phyloP scores from a whole-genome alignment of 2,888 invertebrate species.

The Ophion ventricosus region DNA sequence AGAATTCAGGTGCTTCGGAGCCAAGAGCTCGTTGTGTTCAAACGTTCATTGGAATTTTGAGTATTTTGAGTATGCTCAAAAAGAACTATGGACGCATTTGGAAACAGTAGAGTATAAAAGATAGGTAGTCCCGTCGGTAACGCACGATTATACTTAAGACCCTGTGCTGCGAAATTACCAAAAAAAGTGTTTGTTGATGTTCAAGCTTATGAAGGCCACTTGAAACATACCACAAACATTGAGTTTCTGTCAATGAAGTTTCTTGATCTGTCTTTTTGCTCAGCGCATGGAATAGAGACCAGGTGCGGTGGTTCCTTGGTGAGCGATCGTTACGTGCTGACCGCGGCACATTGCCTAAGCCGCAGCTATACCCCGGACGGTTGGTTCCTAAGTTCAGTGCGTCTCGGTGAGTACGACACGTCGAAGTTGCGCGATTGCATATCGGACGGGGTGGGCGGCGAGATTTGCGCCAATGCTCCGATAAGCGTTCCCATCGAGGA shows the following conservation, averaged over 20 bases:
- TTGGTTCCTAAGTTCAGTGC: conserved; percentile 87
- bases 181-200: no score
- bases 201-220: no score
- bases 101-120: no score
- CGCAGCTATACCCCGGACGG: conserved; percentile 86
- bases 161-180: no score
- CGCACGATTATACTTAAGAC: no score
- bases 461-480: conserved; percentile 85
- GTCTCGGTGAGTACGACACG: conserved; percentile 89
- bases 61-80: no score
- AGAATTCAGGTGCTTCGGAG: no score
- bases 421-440: conserved; percentile 84
- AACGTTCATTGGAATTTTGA: no score
- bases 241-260: neutral
- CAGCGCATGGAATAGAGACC: conserved; percentile 86
- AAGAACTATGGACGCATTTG: no score
- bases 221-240: no score
- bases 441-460: conserved; percentile 70
- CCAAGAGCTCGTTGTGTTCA: no score
- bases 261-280: conserved; percentile 67
- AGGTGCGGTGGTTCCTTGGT: conserved; percentile 91
- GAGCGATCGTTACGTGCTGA: conserved; percentile 88
- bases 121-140: no score
- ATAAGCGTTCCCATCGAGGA: conserved; percentile 87
- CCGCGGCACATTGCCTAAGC: conserved; percentile 91